These are phyloP conservation scores for Nomada goodeniana DNA, from an alignment of 2,888 invertebrate species.

Conservation along the genomic window DNA sequence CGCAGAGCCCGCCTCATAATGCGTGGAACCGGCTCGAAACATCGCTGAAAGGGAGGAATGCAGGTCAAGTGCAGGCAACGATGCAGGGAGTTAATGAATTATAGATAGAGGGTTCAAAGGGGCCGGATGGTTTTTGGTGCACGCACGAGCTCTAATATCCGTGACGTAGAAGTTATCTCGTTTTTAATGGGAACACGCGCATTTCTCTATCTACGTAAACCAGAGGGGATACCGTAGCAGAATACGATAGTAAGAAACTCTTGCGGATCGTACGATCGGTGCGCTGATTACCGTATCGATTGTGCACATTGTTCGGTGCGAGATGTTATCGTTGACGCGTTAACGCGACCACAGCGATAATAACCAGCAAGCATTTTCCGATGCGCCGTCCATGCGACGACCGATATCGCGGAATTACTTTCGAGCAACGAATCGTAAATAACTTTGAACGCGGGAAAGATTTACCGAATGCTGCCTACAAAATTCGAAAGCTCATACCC, in stretches of 20 bases:
- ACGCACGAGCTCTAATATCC: neutral
- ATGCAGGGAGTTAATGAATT: constrained; percentile 24
- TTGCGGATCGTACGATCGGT: neutral
- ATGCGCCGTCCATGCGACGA: neutral
- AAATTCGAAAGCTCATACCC: neutral
- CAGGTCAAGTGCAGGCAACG: constrained; percentile 1
- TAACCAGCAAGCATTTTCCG: constrained; percentile 5
- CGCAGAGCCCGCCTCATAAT: neutral
- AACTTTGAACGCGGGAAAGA: neutral
- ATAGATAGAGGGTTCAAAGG: constrained; percentile 8
- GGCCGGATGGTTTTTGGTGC: neutral
- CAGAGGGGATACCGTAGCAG: too few species aligned
- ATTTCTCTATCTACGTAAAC: neutral
- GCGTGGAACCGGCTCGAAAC: neutral
- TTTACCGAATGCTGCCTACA: neutral
- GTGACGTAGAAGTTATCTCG: neutral
- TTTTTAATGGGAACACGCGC: neutral
- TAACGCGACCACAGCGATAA: constrained; percentile 4
- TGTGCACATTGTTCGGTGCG: neutral
- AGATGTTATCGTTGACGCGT: constrained; percentile 8
- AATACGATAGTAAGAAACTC: neutral
- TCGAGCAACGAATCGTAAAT: constrained; percentile 1
- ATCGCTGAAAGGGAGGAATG: neutral
- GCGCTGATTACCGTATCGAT: neutral
- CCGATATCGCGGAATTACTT: neutral